phyloP scores from a whole-genome alignment of 1,140 invertebrate genomes.

The Mya arenaria region DNA sequence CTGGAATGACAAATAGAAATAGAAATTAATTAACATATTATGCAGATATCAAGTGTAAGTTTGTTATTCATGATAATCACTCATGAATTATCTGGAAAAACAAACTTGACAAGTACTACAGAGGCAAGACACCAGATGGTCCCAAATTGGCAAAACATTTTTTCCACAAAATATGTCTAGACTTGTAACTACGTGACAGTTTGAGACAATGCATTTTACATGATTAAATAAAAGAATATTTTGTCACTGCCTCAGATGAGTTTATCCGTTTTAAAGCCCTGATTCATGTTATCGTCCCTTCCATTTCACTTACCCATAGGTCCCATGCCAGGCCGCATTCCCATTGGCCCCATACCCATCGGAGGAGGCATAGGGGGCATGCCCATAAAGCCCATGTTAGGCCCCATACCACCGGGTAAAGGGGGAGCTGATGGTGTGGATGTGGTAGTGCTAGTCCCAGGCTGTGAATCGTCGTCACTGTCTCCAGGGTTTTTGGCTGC shows the following conservation, averaged over 20 bases:
- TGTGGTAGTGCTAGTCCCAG: conserved; percentile 4
- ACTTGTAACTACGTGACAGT: no score
- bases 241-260: no score
- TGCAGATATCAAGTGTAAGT: not conserved
- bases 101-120: no score
- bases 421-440: conserved; percentile 30
- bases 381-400: conserved; percentile 41
- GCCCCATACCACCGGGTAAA: conserved; percentile 46
- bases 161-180: no score
- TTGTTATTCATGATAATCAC: no score
- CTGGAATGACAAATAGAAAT: conserved; percentile 75
- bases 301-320: conserved; percentile 64
- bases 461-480: conserved; percentile 61
- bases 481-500: conserved; percentile 59
- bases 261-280: no score
- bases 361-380: conserved; percentile 67
- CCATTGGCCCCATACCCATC: conserved; percentile 67
- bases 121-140: no score
- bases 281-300: no score
- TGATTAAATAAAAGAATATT: no score
- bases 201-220: no score
- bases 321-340: conserved; percentile 65
- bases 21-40: not conserved
- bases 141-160: no score
- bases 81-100: no score